These are phyloP conservation scores for Todus mexicanus DNA, from an alignment of 2,797 vertebrate species.

Conservation along the genomic window DNA sequence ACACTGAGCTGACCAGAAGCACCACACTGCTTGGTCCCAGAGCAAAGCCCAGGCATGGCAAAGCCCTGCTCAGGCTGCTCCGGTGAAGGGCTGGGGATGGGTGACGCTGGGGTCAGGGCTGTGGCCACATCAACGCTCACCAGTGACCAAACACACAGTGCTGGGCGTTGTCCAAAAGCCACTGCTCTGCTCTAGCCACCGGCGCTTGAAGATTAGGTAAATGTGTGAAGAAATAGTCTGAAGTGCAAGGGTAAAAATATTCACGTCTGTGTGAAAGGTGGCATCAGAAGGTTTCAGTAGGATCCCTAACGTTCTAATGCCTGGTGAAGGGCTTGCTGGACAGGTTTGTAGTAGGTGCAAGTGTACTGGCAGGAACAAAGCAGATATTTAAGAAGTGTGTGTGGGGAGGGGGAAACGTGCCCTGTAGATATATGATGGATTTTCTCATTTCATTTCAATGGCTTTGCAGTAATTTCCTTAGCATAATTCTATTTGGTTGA, in stretches of 20 bases:
- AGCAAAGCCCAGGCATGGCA: accelerated
- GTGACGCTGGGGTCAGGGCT: not conserved
- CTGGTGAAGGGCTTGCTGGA: not conserved
- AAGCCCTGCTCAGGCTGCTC: not conserved
- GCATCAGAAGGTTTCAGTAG: accelerated
- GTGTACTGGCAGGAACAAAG: too few relatives aligned
- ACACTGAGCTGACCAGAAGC: not conserved
- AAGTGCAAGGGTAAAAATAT: not conserved
- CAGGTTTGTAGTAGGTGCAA: not conserved
- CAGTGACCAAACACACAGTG: accelerated
- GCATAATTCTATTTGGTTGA: not conserved
- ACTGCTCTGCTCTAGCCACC: not conserved
- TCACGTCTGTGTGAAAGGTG: accelerated
- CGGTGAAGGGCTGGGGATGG: not conserved
- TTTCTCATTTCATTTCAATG: not conserved
- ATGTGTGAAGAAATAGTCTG: not conserved
- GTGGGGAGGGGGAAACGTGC: not conserved
- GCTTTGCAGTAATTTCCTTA: not conserved
- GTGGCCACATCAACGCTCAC: not conserved
- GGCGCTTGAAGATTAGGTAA: not conserved
- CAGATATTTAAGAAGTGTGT: too few relatives aligned
- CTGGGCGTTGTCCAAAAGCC: not conserved
- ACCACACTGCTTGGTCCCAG: not conserved
- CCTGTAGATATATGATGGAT: not conserved
- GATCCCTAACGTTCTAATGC: not conserved